phyloP scores from a whole-genome alignment of 2,888 invertebrate species.

The Philonicus albiceps region DNA sequence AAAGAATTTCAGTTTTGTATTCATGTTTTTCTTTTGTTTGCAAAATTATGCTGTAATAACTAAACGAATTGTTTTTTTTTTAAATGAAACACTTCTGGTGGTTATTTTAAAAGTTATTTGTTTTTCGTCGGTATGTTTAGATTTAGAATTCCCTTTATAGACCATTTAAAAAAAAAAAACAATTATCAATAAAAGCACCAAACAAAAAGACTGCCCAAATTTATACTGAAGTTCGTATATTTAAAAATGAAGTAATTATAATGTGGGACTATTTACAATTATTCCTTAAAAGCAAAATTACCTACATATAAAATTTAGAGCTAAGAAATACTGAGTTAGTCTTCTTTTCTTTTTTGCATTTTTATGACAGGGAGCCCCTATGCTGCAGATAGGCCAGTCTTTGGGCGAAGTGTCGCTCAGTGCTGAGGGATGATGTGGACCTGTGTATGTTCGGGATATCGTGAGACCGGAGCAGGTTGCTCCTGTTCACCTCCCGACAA shows the following conservation, averaged over 20 bases:
- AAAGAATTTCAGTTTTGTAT: background rate
- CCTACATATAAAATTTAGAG: background rate
- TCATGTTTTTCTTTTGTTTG: too few species aligned
- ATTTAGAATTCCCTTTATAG: too few species aligned
- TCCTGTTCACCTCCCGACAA: slow-evolving; percentile 54
- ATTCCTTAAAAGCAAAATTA: background rate
- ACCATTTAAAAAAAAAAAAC: too few species aligned
- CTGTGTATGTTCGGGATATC: slow-evolving; percentile 47
- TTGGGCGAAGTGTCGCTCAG: background rate
- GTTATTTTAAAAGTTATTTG: background rate
- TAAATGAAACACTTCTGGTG: too few species aligned
- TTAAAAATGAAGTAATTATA: background rate
- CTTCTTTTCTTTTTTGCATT: background rate
- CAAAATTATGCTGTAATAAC: too few species aligned
- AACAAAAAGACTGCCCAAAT: background rate
- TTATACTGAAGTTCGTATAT: background rate
- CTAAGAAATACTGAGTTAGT: background rate
- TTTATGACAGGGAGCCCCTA: slow-evolving; percentile 34
- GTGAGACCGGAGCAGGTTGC: slow-evolving; percentile 58
- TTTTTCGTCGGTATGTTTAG: background rate
- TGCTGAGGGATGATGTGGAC: slow-evolving; percentile 36
- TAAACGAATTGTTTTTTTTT: too few species aligned
- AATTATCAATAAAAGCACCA: background rate
- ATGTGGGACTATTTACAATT: background rate
- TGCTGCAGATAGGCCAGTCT: background rate